Conservation (phyloP, 2,797 vertebrate species). For the Eupleurogrammus muticus region DNA sequence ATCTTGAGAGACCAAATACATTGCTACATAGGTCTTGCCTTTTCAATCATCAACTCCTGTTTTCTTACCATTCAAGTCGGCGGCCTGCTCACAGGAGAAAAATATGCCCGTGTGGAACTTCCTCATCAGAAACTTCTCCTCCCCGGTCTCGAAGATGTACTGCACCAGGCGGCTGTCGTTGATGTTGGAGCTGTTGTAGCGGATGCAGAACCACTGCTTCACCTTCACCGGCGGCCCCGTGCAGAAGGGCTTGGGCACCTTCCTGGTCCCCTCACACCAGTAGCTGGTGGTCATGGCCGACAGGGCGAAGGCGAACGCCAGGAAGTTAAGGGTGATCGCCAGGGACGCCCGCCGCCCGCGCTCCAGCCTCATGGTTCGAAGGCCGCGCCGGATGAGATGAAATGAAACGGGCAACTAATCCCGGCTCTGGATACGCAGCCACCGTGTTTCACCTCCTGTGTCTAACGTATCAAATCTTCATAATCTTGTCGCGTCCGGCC, state of each 20-base stretch:
- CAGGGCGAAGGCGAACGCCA: constrained; percentile 88
- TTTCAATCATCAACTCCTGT: background rate
- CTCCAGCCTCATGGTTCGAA: constrained; percentile 80
- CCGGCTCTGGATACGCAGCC: constrained; percentile 70
- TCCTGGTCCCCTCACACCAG: constrained; percentile 91
- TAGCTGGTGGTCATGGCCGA: constrained; percentile 89
- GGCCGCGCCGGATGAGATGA: constrained; percentile 61
- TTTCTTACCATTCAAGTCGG: constrained; percentile 85
- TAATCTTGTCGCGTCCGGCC: constrained; percentile 67
- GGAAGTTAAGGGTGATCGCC: constrained; percentile 85
- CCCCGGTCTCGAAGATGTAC: constrained; percentile 91
- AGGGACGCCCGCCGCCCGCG: constrained; percentile 81
- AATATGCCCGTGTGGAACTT: constrained; percentile 91
- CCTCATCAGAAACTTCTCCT: constrained; percentile 88
- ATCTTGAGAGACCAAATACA: too few relatives aligned
- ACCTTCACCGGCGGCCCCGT: constrained; percentile 72
- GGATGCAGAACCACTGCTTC: constrained; percentile 86
- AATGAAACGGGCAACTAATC: constrained; percentile 79
- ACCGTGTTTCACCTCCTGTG: constrained; percentile 66
- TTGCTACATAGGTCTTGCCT: too few relatives aligned
- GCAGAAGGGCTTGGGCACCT: constrained; percentile 90
- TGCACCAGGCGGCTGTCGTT: constrained; percentile 85
- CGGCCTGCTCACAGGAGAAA: constrained; percentile 89
- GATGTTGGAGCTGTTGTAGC: constrained; percentile 83
- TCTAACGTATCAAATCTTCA: constrained; percentile 79